phyloP scores from a whole-genome alignment of 2,797 vertebrate genomes.

The Oreochromis grahami region DNA sequence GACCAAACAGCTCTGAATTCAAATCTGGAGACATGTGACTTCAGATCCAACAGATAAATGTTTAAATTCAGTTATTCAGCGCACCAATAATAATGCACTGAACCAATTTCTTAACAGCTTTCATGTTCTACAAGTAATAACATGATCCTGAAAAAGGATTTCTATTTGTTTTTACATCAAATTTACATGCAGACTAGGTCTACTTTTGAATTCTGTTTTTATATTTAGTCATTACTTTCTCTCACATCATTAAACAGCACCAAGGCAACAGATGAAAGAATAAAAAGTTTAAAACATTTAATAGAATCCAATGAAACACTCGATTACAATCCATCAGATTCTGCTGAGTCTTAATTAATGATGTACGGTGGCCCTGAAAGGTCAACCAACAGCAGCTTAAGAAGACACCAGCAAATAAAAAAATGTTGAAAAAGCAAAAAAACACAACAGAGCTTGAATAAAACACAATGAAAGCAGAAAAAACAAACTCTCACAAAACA shows the following conservation, averaged over 20 bases:
- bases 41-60: not conserved
- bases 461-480: no score
- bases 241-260: no score
- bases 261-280: not conserved
- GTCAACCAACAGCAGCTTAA: not conserved
- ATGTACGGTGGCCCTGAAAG: not conserved
- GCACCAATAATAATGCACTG: not conserved
- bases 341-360: not conserved
- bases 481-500: no score
- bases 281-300: not conserved
- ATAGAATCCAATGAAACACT: no score
- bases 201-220: not conserved
- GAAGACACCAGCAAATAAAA: not conserved
- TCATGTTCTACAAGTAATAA: not conserved
- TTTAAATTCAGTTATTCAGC: not conserved
- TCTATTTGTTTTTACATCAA: not conserved
- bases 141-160: not conserved
- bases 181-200: not conserved
- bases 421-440: not conserved
- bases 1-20: not conserved
- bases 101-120: not conserved
- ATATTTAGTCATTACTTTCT: not conserved
- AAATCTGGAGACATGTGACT: not conserved
- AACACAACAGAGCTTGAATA: no score
- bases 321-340: not conserved